Conservation (phyloP, 2,888 invertebrate species). For the Parasteatoda lunata region DNA sequence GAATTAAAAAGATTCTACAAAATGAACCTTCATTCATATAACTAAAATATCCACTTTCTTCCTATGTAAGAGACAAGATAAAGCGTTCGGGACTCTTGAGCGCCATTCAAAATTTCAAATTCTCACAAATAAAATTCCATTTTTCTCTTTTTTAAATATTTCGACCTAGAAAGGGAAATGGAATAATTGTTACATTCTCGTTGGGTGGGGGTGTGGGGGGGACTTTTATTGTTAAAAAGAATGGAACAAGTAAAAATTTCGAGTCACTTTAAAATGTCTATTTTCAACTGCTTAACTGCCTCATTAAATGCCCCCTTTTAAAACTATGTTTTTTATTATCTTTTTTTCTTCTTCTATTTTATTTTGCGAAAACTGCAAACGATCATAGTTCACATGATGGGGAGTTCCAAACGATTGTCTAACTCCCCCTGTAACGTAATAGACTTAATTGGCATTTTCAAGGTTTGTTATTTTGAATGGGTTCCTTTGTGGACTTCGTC, state of each 20-base stretch:
- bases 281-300: slow-evolving; percentile 55
- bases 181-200: slow-evolving; percentile 41
- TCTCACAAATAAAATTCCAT: no score
- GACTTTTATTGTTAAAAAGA: slow-evolving; percentile 37
- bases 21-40: no score
- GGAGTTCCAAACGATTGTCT: slow-evolving; percentile 52
- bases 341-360: not conserved
- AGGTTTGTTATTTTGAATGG: slow-evolving; percentile 66
- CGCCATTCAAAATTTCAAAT: no score
- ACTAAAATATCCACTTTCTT: no score
- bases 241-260: slow-evolving; percentile 53
- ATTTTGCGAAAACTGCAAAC: not conserved
- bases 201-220: slow-evolving; percentile 3
- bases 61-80: no score
- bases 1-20: no score
- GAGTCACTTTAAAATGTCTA: slow-evolving; percentile 59
- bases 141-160: no score
- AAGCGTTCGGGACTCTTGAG: no score
- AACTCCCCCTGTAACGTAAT: slow-evolving; percentile 36
- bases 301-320: slow-evolving; percentile 37
- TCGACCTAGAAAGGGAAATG: slow-evolving; percentile 32
- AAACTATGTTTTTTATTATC: not conserved
- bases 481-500: slow-evolving; percentile 54
- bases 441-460: slow-evolving; percentile 68
- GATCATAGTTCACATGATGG: slow-evolving; percentile 13